phyloP scores from a whole-genome alignment of 2,888 invertebrate species.

The Tiliacea aurago region DNA sequence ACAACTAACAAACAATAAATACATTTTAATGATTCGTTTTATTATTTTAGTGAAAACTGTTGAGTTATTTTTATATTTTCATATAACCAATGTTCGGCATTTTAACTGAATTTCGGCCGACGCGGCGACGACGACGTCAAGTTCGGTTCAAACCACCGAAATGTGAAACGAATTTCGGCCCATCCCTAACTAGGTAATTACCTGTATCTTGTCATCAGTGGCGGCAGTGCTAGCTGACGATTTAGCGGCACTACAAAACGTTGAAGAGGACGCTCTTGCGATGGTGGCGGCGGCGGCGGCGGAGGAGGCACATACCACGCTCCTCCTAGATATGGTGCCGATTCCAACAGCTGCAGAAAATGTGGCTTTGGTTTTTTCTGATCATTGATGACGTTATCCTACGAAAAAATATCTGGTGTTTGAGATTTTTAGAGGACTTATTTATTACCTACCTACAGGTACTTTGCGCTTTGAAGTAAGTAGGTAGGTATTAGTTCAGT shows the following conservation, averaged over 20 bases:
- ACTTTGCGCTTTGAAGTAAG: neutral
- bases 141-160: neutral
- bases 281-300: neutral
- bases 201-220: neutral
- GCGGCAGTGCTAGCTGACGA: neutral
- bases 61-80: neutral
- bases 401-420: neutral
- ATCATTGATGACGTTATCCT: neutral
- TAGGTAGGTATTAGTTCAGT: neutral
- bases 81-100: neutral
- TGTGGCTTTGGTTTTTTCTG: neutral
- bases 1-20: neutral
- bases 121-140: no score
- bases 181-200: neutral
- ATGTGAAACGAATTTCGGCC: neutral
- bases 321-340: neutral
- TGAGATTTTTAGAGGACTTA: no score
- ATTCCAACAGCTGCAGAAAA: neutral
- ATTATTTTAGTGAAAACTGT: neutral
- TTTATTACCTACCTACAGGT: neutral
- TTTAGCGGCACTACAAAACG: neutral
- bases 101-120: neutral
- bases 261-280: neutral
- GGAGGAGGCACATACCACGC: neutral
- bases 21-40: neutral